Base-by-base conservation (phyloP, 2,888 invertebrate genomes). In the Epiblema foenella region DNA sequence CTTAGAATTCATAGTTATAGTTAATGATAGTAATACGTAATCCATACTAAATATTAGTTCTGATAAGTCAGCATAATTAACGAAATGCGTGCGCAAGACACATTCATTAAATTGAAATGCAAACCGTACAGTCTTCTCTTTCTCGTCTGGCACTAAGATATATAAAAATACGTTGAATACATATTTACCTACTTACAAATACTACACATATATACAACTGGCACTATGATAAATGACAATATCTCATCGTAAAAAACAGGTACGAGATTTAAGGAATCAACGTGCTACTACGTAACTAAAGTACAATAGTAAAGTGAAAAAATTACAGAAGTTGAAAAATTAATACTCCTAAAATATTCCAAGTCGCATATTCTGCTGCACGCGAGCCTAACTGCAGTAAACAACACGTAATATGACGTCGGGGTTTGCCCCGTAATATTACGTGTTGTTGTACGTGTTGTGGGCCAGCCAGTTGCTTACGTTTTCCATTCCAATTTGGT, bases 281-380 rank as follows among this genome's bases (percentile, higher is more conserved):
- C 42, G 42, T 42, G 42, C 5, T 24, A 24, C n/a, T n/a, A n/a
- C 29, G 9, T n/a, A 60, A 18, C 17, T 15, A 62, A 33, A 62
- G 24, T 33, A 51, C 29, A 52, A 60, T 54, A 11, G 20, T 33
- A 7, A 42, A 52, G 37, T 64, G 29, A 33, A 56, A 54, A 33
- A 54, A 66, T 49, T 33, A 39, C 42, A 12, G 11, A 66, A 66
- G n/a, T 63, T 69, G 56, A 56, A 51, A 46, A 56, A 56, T 54
- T n/a, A 62, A 68, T 46, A 17, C n/a, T 24, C 4, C 17, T 8
- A 18, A 60, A 54, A 60, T 54, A 60, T 54, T 42, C 52, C 20
- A 39, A 39, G 46, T 20, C 17, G n/a, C 46, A 42, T 24, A n/a
- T 49, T 57, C 11, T 12, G 18, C 20, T 59, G 42, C 39, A 65